Conservation (phyloP, 2,797 vertebrate species). For the Neosalanx taihuensis region DNA sequence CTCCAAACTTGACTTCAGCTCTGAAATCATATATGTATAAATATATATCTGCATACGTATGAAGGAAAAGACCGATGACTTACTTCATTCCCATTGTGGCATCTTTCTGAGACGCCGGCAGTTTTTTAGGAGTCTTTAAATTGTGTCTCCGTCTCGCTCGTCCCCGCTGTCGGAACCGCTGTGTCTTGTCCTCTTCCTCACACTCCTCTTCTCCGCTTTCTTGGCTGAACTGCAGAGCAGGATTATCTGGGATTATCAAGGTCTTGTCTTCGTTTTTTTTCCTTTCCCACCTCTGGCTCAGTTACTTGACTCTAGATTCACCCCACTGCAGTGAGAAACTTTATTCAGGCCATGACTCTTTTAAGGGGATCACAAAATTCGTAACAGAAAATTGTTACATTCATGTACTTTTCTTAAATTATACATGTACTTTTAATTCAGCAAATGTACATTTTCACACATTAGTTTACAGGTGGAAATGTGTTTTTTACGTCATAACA, state of each 20-base stretch:
- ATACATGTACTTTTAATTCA: too few relatives aligned
- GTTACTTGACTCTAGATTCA: conserved; percentile 50
- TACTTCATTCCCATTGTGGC: conserved; percentile 22
- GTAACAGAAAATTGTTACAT: neutral
- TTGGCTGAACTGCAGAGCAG: conserved; percentile 43
- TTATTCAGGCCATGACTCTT: neutral
- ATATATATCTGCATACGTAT: too few relatives aligned
- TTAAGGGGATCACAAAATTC: neutral
- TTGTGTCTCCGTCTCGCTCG: conserved; percentile 9
- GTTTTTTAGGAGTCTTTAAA: neutral
- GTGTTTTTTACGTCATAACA: too few relatives aligned
- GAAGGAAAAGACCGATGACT: neutral
- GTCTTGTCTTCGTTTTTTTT: conserved; percentile 44
- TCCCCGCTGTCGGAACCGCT: conserved; percentile 42
- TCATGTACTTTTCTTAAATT: neutral
- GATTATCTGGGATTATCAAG: conserved; percentile 69
- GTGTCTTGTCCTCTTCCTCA: conserved; percentile 43
- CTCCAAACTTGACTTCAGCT: conserved; percentile 24
- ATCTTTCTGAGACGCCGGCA: conserved; percentile 26
- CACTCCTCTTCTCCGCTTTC: conserved; percentile 50
- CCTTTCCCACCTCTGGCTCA: conserved; percentile 47
- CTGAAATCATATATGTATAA: conserved; percentile 30
- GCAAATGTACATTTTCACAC: too few relatives aligned
- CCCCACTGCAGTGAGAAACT: conserved; percentile 6
- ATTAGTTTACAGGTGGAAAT: too few relatives aligned